Evolutionary conservation across 1,140 invertebrate genomes (phyloP).

Genomic region (Hylyphantes graminicola): DNA sequence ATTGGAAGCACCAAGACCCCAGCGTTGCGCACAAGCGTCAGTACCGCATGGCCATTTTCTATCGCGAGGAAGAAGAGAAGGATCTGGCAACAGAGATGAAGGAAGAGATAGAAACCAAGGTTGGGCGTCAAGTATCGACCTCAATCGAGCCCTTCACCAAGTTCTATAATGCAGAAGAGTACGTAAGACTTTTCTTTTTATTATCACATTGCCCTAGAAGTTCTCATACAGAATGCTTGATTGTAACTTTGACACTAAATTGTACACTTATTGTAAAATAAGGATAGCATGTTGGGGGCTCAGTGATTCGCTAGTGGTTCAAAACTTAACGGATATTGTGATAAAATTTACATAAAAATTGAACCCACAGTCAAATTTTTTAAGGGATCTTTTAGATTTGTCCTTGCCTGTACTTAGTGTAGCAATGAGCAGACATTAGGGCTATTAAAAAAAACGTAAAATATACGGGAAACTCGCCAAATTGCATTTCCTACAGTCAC

Average conservation of each 20-base stretch:
- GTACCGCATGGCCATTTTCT: slow-evolving; percentile 94
- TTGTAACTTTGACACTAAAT: not conserved
- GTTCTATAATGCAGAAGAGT: slow-evolving; percentile 94
- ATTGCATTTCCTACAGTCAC: too few relatives aligned
- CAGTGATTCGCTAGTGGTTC: slow-evolving; percentile 83
- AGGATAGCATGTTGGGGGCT: slow-evolving; percentile 67
- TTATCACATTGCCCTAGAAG: not conserved
- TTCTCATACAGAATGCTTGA: not conserved
- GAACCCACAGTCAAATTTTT: too few relatives aligned
- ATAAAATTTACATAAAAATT: too few relatives aligned
- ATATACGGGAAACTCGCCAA: too few relatives aligned
- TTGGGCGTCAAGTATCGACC: slow-evolving; percentile 76
- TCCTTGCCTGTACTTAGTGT: too few relatives aligned
- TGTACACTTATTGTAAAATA: too few relatives aligned
- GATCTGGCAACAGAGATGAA: slow-evolving; percentile 79
- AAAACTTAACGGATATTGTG: slow-evolving; percentile 83
- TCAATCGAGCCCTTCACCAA: slow-evolving; percentile 77
- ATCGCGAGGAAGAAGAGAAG: slow-evolving; percentile 88
- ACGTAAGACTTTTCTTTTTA: slow-evolving; percentile 61
- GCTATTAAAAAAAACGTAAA: too few relatives aligned
- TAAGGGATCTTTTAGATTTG: too few relatives aligned
- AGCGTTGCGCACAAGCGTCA: slow-evolving; percentile 79
- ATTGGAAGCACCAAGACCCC: slow-evolving; percentile 94
- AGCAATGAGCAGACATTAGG: too few relatives aligned
- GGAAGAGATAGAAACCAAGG: slow-evolving; percentile 73